Percentiles rank a stretch among this genome's conserved stretches.
Evolutionary conservation across 2,888 invertebrate species (phyloP).

Genomic region (Coelogynopora nodosa): DNA sequence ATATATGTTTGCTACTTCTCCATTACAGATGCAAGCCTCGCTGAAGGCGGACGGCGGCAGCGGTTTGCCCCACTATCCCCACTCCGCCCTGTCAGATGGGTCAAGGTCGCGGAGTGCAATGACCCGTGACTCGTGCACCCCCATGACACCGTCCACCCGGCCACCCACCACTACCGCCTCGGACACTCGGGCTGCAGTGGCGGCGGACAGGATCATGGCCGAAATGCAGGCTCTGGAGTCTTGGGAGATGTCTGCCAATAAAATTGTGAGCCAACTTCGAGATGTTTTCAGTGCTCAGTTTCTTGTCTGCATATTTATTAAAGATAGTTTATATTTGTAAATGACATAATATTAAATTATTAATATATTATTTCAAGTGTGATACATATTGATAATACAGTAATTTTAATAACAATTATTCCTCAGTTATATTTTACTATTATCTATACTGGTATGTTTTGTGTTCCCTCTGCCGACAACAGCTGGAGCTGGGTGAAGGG

Average conservation of each 20-base stretch:
- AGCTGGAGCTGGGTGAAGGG: neutral
- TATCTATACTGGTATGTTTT: no score
- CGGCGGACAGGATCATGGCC: conserved; percentile 52
- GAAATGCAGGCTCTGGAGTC: conserved; percentile 50
- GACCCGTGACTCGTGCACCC: neutral
- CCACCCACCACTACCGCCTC: neutral
- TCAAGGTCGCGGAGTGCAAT: conserved; percentile 2
- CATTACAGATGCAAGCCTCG: neutral
- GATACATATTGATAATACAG: no score
- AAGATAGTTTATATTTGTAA: no score
- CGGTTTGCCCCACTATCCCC: neutral
- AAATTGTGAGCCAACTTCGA: conserved; percentile 55
- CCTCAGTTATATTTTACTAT: no score
- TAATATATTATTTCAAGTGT: no score
- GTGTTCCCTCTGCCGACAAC: neutral
- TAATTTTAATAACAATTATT: no score
- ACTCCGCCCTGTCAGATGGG: neutral
- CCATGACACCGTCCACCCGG: neutral
- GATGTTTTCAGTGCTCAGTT: no score
- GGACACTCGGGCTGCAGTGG: conserved; percentile 49
- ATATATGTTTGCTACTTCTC: neutral
- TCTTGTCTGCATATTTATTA: no score
- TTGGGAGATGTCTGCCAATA: conserved; percentile 54
- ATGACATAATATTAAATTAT: no score
- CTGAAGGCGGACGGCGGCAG: neutral